These are phyloP conservation scores for Antennarius striatus DNA, from an alignment of 2,113 vertebrate genomes.

Conservation along the genomic window DNA sequence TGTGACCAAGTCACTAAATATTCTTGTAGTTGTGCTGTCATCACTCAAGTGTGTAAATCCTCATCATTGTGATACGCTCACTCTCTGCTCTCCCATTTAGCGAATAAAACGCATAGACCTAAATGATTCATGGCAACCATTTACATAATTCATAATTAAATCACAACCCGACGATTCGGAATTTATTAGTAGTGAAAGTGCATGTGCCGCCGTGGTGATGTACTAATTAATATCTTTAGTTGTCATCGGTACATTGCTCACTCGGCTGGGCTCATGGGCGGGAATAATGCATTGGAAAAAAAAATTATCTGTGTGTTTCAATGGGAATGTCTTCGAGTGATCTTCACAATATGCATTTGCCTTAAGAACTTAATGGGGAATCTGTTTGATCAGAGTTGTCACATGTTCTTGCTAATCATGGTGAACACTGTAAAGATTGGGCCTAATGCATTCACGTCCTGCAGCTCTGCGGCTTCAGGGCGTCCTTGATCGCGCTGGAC, in stretches of 20 bases:
- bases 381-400: slow-evolving; percentile 74
- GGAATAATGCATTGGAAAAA: slow-evolving; percentile 82
- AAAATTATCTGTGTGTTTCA: slow-evolving; percentile 84
- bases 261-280: slow-evolving; percentile 80
- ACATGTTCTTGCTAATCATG: slow-evolving; percentile 74
- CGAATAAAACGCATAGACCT: slow-evolving; percentile 76
- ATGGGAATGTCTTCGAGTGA: slow-evolving; percentile 80
- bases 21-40: slow-evolving; percentile 57
- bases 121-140: slow-evolving; percentile 87
- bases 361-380: slow-evolving; percentile 79
- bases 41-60: slow-evolving; percentile 62
- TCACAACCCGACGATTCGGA: slow-evolving; percentile 85
- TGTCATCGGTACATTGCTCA: slow-evolving; percentile 85
- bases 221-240: slow-evolving; percentile 86
- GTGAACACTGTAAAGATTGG: slow-evolving; percentile 65
- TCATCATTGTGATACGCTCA: slow-evolving; percentile 64
- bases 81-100: slow-evolving; percentile 77
- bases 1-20: slow-evolving; percentile 60
- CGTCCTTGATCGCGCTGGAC: slow-evolving; percentile 30
- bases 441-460: slow-evolving; percentile 64
- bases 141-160: slow-evolving; percentile 94
- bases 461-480: slow-evolving; percentile 46
- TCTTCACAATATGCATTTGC: slow-evolving; percentile 88
- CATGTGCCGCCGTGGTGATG: slow-evolving; percentile 81
- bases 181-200: slow-evolving; percentile 91